A percentile compares a stretch with the other conserved stretches of the same genome.
Evolutionary conservation across 2,888 invertebrate genomes (phyloP).

Genomic region (Protonemura montana): DNA sequence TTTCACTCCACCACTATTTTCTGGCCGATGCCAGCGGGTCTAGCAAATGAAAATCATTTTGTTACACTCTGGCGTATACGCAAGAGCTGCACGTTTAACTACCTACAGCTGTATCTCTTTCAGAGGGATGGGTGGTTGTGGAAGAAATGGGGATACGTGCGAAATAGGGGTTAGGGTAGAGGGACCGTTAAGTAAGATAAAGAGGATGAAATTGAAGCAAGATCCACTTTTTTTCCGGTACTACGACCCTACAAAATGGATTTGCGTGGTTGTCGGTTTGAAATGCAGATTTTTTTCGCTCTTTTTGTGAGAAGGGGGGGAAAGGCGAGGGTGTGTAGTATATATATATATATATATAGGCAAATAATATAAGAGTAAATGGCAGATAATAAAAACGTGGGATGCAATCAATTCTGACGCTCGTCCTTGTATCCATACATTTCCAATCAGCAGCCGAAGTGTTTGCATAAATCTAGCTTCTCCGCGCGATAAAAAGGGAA

Average conservation of each 20-base stretch:
- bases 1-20: constrained; percentile 22
- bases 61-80: constrained; percentile 35
- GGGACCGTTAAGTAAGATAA: constrained; percentile 13
- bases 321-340: not conserved
- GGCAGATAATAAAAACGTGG: constrained; percentile 12
- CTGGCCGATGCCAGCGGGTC: not conserved
- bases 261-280: constrained; percentile 22
- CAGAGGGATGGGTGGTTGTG: not conserved
- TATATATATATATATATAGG: not conserved
- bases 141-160: constrained; percentile 17
- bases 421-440: not conserved
- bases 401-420: not conserved
- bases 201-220: constrained; percentile 26
- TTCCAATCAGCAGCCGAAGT: not conserved
- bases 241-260: constrained; percentile 41
- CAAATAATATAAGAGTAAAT: constrained; percentile 12
- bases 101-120: constrained; percentile 43
- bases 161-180: not conserved
- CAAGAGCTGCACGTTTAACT: constrained; percentile 38
- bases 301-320: not conserved
- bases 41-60: constrained; percentile 48
- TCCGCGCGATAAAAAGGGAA: not conserved
- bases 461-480: not conserved
- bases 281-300: constrained; percentile 9
- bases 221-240: constrained; percentile 28